A percentile compares a stretch with the other conserved stretches of the same genome.
Evolutionary conservation across 2,797 vertebrate genomes (phyloP).

Genomic region (Buphagus erythrorhynchus): DNA sequence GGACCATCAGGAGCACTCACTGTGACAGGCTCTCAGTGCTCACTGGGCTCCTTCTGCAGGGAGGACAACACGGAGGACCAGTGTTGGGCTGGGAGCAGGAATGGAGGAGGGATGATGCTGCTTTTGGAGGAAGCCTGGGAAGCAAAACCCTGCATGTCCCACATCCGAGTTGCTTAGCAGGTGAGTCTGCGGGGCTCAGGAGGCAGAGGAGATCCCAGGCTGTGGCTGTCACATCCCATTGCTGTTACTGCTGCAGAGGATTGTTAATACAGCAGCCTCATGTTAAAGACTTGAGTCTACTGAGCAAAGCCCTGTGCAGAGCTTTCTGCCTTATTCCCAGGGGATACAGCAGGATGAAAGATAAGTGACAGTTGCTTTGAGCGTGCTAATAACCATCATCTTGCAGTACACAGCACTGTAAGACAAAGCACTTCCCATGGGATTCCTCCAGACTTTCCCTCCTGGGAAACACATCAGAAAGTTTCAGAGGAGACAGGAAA

Average conservation of each 20-base stretch:
- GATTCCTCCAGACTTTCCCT: neutral
- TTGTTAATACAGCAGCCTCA: neutral
- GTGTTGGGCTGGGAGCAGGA: accelerated
- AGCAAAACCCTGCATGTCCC: neutral
- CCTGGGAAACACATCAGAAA: neutral
- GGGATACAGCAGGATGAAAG: neutral
- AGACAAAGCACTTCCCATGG: neutral
- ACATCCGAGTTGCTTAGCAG: neutral
- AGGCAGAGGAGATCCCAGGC: neutral
- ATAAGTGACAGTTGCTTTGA: neutral
- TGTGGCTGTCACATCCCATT: neutral
- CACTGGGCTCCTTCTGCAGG: neutral
- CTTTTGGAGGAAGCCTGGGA: neutral
- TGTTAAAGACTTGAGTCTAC: neutral
- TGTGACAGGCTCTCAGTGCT: neutral
- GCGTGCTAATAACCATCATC: neutral
- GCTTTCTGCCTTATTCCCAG: neutral
- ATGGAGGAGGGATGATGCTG: neutral
- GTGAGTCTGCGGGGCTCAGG: neutral
- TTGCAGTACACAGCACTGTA: neutral
- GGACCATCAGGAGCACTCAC: neutral
- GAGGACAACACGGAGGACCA: neutral
- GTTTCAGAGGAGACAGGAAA: neutral
- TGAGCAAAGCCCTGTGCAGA: neutral
- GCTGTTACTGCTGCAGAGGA: neutral